Evolutionary conservation across 2,888 invertebrate genomes (phyloP).

Genomic region (Brenthis daphne): DNA sequence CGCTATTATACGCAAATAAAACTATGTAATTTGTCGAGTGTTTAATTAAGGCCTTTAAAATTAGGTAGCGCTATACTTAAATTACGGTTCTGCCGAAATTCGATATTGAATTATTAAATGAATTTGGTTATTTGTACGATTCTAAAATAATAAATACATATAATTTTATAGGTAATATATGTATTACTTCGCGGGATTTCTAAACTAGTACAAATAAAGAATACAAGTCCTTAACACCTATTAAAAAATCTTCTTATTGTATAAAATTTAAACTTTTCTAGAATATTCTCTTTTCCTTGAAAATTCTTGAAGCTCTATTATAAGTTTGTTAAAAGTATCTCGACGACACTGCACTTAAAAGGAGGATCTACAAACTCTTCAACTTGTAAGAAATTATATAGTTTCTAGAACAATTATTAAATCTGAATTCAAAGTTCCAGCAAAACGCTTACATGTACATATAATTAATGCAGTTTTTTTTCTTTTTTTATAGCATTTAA

Average conservation of each 20-base stretch:
- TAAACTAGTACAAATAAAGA: background rate
- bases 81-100: no score
- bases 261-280: conserved; percentile 22
- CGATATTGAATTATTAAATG: no score
- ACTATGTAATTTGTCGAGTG: no score
- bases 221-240: conserved; percentile 18
- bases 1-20: no score
- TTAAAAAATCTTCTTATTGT: conserved; percentile 13
- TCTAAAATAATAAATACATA: background rate
- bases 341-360: conserved; percentile 22
- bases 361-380: conserved; percentile 10
- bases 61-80: no score
- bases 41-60: no score
- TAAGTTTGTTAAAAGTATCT: conserved; percentile 22
- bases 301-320: conserved; percentile 21
- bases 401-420: conserved; percentile 19
- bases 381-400: conserved; percentile 24
- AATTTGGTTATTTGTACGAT: no score
- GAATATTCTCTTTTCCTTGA: conserved; percentile 14
- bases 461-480: no score
- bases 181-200: background rate
- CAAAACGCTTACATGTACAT: conserved; percentile 5
- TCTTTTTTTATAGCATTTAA: no score
- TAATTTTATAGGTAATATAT: background rate
- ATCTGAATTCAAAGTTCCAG: conserved; percentile 9